phyloP scores from a whole-genome alignment of 2,888 invertebrate species.

The Caenorhabditis zanzibari region DNA sequence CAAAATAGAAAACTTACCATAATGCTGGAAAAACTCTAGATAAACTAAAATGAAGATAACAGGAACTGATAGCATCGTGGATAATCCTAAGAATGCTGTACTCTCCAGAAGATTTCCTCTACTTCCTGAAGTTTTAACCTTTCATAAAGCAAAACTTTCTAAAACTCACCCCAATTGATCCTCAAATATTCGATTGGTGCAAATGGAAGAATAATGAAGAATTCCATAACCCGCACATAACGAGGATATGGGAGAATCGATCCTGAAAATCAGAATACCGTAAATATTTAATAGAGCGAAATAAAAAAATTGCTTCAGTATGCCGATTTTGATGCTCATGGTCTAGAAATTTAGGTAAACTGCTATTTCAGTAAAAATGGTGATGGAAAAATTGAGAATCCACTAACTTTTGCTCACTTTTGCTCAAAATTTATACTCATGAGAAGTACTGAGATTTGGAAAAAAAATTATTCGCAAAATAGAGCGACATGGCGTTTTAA shows the following conservation, averaged over 20 bases:
- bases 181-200: constrained; percentile 76
- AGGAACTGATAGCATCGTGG: constrained; percentile 58
- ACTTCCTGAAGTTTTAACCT: constrained; percentile 37
- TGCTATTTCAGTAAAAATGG: no score
- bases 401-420: no score
- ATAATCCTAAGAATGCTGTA: constrained; percentile 63
- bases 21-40: constrained; percentile 68
- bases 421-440: no score
- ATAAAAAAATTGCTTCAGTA: no score
- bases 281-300: no score
- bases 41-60: constrained; percentile 61
- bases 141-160: no score
- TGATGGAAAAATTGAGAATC: no score
- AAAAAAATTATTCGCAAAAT: no score
- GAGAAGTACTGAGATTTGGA: no score
- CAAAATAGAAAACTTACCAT: constrained; percentile 49
- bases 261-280: constrained; percentile 55
- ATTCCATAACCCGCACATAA: constrained; percentile 75
- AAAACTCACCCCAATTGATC: constrained; percentile 75
- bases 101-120: constrained; percentile 70
- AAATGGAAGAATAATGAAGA: constrained; percentile 74
- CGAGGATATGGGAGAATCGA: constrained; percentile 71
- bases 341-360: no score
- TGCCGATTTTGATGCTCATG: no score
- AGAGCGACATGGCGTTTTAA: no score